Conservation (phyloP, 2,888 invertebrate genomes). For the Agonopterix alstromeriana region DNA sequence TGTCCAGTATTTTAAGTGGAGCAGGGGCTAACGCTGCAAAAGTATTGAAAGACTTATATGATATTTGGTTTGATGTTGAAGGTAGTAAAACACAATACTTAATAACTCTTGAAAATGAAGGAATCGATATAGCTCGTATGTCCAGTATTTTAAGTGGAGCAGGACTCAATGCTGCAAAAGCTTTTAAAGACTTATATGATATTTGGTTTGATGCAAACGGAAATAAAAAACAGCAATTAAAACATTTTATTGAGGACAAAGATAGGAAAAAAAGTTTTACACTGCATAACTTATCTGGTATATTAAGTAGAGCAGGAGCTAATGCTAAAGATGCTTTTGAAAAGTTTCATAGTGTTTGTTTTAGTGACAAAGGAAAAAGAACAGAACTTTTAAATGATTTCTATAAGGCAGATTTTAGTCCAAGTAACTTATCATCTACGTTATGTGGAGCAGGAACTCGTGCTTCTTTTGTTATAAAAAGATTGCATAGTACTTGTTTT, state of each 20-base stretch:
- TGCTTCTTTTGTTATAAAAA: conserved; percentile 16
- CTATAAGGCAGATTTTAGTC: conserved; percentile 16
- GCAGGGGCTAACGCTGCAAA: background rate
- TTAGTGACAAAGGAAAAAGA: conserved; percentile 19
- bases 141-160: background rate
- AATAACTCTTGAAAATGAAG: background rate
- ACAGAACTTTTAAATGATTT: conserved; percentile 24
- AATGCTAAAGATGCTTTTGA: conserved; percentile 17
- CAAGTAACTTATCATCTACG: conserved; percentile 24
- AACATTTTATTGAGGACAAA: conserved; percentile 13
- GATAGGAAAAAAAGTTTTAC: conserved; percentile 9
- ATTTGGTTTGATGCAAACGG: conserved; percentile 22
- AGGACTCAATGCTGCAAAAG: background rate
- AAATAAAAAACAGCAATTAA: conserved; percentile 17
- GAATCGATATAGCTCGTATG: background rate
- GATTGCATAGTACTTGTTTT: conserved; percentile 20
- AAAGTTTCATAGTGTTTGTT: conserved; percentile 16
- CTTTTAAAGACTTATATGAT: no score
- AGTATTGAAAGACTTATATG: background rate
- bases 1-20: background rate
- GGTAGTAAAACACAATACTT: background rate
- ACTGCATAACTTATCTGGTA: background rate
- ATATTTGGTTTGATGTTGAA: background rate
- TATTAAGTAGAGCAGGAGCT: conserved; percentile 16
- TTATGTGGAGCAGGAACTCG: conserved; percentile 24